Conservation (phyloP, 92 coral and sea anemone species). For the Muricea muricata region DNA sequence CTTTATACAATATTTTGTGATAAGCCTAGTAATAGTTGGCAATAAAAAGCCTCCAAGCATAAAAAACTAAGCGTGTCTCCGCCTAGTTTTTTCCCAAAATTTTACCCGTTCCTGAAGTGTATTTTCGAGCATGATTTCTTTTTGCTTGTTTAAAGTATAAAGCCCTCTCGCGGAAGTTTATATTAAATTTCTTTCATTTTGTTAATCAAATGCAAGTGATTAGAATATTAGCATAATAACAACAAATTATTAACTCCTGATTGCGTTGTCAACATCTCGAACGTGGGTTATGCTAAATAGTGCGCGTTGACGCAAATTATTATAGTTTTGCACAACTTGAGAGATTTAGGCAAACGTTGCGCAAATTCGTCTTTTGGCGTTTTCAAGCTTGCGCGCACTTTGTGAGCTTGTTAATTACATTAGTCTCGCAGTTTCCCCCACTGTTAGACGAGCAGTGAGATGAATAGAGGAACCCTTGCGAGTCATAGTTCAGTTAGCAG, state of each 20-base stretch:
- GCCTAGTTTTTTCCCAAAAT: not conserved
- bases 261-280: conserved; percentile 34
- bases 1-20: not conserved
- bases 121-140: not conserved
- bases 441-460: conserved; percentile 12
- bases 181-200: conserved; percentile 38
- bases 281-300: conserved; percentile 1
- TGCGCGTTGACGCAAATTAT: not conserved
- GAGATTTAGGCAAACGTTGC: not conserved
- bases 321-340: not conserved
- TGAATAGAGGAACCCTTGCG: conserved; percentile 34
- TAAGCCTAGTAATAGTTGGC: not conserved
- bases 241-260: conserved; percentile 40
- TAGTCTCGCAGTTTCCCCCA: conserved; percentile 27
- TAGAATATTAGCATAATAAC: conserved; percentile 25
- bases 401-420: not conserved
- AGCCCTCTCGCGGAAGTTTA: conserved; percentile 3
- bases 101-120: not conserved
- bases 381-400: conserved; percentile 1
- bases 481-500: conserved; percentile 6
- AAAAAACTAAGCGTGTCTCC: no score
- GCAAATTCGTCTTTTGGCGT: not conserved
- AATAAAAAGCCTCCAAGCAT: not conserved
- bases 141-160: not conserved
- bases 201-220: conserved; percentile 27